Conservation (phyloP, 2,797 vertebrate species). For the Poeciliopsis gracilis region DNA sequence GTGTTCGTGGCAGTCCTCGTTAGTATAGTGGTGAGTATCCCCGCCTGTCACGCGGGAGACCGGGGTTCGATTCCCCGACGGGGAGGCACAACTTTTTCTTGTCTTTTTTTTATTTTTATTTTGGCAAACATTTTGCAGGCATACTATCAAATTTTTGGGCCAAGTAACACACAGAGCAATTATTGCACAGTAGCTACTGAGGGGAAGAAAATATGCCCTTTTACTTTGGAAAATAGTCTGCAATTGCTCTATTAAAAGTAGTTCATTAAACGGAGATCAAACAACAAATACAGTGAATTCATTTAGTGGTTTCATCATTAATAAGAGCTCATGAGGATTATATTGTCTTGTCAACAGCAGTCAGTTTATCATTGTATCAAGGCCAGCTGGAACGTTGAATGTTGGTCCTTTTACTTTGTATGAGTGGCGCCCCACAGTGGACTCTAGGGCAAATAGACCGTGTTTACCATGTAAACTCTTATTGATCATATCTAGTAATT, state of each 20-base stretch:
- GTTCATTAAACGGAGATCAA: too few relatives aligned
- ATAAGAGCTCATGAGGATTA: too few relatives aligned
- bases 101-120: not conserved
- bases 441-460: not conserved
- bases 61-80: constrained; percentile 6
- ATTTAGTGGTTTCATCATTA: too few relatives aligned
- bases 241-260: too few relatives aligned
- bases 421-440: not conserved
- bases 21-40: constrained; percentile 7
- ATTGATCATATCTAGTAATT: not conserved
- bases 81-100: not conserved
- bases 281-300: too few relatives aligned
- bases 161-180: too few relatives aligned
- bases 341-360: too few relatives aligned
- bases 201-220: too few relatives aligned
- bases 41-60: not conserved
- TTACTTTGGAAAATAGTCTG: too few relatives aligned
- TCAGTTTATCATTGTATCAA: not conserved
- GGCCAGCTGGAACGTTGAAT: not conserved
- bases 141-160: not conserved
- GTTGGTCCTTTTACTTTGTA: not conserved
- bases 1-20: not conserved
- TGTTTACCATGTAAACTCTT: not conserved
- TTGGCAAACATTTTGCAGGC: not conserved
- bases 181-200: too few relatives aligned